These are phyloP conservation scores for Andrena bicolor DNA, from an alignment of 2,888 invertebrate species.

Conservation along the genomic window DNA sequence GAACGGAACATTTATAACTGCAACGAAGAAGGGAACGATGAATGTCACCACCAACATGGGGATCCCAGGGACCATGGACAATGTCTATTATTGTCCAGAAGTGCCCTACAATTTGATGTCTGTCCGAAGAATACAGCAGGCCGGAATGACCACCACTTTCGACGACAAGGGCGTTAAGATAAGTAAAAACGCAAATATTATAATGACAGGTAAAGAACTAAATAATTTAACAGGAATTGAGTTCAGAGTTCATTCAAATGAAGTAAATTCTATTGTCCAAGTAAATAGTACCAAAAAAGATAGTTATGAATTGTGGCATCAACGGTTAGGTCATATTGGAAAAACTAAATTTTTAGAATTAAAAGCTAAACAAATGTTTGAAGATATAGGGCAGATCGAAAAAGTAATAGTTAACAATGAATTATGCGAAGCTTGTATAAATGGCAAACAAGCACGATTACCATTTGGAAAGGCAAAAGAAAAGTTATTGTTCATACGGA, in stretches of 20 bases:
- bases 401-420: background rate
- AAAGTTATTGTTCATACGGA: constrained; percentile 23
- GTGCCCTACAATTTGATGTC: constrained; percentile 14
- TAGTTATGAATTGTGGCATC: constrained; percentile 22
- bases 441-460: constrained; percentile 20
- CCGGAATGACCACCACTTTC: constrained; percentile 6
- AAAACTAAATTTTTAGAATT: constrained; percentile 22
- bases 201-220: constrained; percentile 8
- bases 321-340: constrained; percentile 10
- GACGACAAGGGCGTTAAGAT: constrained; percentile 1
- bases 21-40: constrained; percentile 13
- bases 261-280: background rate
- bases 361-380: constrained; percentile 11
- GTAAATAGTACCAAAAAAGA: background rate
- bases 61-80: background rate
- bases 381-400: background rate
- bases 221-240: constrained; percentile 10
- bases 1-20: constrained; percentile 12
- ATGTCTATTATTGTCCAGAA: constrained; percentile 11
- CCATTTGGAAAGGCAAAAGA: constrained; percentile 6
- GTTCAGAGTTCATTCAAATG: background rate
- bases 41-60: constrained; percentile 13
- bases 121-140: constrained; percentile 4
- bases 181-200: background rate
- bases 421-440: constrained; percentile 21